Base-by-base conservation (phyloP, 2,888 invertebrate species). In the Onthophagus sagittarius region DNA sequence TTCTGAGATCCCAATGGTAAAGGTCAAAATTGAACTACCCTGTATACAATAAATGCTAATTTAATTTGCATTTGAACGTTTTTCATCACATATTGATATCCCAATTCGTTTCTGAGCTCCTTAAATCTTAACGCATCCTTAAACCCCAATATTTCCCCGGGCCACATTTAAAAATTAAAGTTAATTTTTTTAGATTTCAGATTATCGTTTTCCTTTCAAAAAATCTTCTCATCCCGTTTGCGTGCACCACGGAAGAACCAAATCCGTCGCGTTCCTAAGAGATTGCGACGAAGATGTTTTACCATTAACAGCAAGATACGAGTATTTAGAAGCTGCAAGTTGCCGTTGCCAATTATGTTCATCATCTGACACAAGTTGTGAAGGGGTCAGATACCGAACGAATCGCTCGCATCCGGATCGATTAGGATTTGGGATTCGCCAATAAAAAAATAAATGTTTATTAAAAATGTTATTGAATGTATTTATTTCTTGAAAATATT, bases 141-240 rank as follows among this genome's bases (percentile, higher is more conserved):
- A n/a, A n/a, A n/a, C n/a, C n/a, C n/a, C n/a, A n/a, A n/a, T n/a
- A n/a, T n/a, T n/a, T n/a, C n/a, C n/a, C n/a, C n/a, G n/a, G n/a
- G n/a, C n/a, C n/a, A n/a, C n/a, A n/a, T n/a, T n/a, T n/a, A n/a
- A n/a, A n/a, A n/a, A n/a, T n/a, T 9, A 0, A 15, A 70, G 15
- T 9, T 9, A 31, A 23, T 75, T 71, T 71, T 83, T 84, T 0
- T 83, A 94, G 94, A 91, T 93, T 77, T 91, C 94, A 0, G 95
- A 96, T 85, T 96, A 94, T 92, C 90, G 93, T 83, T 95, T 96
- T 82, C 96, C 96, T 0, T 96, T 91, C 85, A 96, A 95, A 83
- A 90, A 92, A 76, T 94, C 94, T 0, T 90, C 91, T 79, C 96
- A 96, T 83, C 94, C 94, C 0, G 95, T 96, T 0, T 96, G 96